Percentiles rank a stretch among this genome's conserved stretches.
phyloP scores from a whole-genome alignment of 37 sponge, comb jelly and placozoan genomes.

The Oopsacas minuta region DNA sequence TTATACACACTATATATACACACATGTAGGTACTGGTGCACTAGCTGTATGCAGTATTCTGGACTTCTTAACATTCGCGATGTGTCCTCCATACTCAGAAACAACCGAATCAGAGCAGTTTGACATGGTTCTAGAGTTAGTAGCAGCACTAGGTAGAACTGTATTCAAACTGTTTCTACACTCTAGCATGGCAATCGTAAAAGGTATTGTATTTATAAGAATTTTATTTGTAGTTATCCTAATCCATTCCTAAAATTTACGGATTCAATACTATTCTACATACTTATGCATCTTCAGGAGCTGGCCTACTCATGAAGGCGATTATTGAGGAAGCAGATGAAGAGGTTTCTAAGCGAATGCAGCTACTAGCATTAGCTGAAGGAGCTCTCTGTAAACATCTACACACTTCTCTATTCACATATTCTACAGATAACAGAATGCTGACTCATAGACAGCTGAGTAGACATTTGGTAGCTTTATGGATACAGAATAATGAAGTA shows the following conservation, averaged over 20 bases:
- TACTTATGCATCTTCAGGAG: conserved; percentile 29
- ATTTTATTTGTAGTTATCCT: neutral
- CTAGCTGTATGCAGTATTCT: conserved; percentile 87
- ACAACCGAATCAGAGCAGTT: conserved; percentile 81
- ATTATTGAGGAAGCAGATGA: conserved; percentile 88
- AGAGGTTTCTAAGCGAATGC: conserved; percentile 80
- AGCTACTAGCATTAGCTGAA: conserved; percentile 93
- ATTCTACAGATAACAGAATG: conserved; percentile 69
- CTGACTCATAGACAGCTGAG: conserved; percentile 88
- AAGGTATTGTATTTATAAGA: conserved; percentile 32
- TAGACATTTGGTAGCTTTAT: conserved; percentile 75
- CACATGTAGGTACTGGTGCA: conserved; percentile 64
- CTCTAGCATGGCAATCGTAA: conserved; percentile 87
- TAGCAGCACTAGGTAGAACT: conserved; percentile 69
- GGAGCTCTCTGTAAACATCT: conserved; percentile 92
- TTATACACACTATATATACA: neutral
- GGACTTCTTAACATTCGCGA: conserved; percentile 97
- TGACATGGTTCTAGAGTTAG: conserved; percentile 76
- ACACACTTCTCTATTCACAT: conserved; percentile 80
- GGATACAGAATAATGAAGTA: conserved; percentile 76
- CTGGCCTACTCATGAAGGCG: conserved; percentile 91
- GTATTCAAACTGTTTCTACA: conserved; percentile 89
- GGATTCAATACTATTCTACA: no score
- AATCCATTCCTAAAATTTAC: no score
- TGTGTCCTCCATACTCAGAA: conserved; percentile 96